phyloP scores from a whole-genome alignment of 1,140 invertebrate species.

The Hycleus cichorii region DNA sequence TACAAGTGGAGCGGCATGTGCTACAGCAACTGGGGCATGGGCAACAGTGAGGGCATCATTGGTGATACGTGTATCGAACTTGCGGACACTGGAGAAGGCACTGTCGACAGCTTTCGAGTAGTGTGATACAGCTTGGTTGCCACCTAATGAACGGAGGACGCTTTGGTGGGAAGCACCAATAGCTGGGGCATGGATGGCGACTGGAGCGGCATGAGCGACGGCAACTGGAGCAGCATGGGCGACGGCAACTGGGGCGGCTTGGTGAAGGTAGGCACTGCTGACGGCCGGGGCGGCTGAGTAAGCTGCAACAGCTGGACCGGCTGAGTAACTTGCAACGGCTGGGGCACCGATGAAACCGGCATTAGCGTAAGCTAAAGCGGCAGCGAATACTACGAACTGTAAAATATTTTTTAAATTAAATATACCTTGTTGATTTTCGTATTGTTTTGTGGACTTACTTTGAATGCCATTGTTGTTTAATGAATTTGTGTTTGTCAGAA shows the following conservation, averaged over 20 bases:
- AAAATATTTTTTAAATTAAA: constrained; percentile 13
- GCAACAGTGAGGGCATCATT: constrained; percentile 46
- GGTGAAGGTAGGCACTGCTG: constrained; percentile 4
- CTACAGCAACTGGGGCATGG: constrained; percentile 32
- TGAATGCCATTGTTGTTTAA: constrained; percentile 15
- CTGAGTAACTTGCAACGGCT: constrained; percentile 14
- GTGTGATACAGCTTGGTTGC: constrained; percentile 47
- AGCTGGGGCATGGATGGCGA: constrained; percentile 41
- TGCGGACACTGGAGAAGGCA: constrained; percentile 53
- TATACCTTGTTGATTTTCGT: not conserved
- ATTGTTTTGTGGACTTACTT: constrained; percentile 12
- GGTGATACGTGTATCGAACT: constrained; percentile 50
- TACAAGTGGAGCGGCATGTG: constrained; percentile 27
- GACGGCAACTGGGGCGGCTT: constrained; percentile 16
- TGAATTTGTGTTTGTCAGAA: not conserved
- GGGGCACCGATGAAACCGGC: constrained; percentile 27
- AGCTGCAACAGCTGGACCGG: constrained; percentile 19
- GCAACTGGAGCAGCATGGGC: constrained; percentile 18
- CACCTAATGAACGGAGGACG: constrained; percentile 47
- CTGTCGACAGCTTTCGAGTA: constrained; percentile 54
- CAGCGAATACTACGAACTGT: constrained; percentile 29
- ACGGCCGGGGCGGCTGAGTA: constrained; percentile 31
- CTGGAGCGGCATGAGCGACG: constrained; percentile 33
- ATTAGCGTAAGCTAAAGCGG: constrained; percentile 32
- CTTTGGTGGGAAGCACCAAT: constrained; percentile 48